Conservation (phyloP, 1,140 invertebrate species). For the Drosophila melanogaster region DNA sequence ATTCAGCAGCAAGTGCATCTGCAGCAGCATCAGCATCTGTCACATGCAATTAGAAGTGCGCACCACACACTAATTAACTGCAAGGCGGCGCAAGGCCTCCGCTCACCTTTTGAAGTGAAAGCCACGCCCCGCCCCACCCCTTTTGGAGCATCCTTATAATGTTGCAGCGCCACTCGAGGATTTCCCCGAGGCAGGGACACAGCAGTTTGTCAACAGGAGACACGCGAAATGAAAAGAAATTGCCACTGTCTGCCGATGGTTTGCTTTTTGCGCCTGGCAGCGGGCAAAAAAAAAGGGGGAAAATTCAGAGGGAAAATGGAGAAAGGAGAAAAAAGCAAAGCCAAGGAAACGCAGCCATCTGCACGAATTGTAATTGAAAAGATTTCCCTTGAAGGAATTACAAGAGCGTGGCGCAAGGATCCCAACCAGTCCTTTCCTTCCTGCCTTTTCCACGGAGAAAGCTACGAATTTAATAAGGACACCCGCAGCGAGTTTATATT, state of each 20-base stretch:
- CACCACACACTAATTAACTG: constrained; percentile 77
- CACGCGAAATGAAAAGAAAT: constrained; percentile 78
- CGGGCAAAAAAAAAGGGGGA: constrained; percentile 23
- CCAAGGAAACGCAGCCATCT: constrained; percentile 78
- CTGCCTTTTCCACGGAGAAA: neutral
- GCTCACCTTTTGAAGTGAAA: constrained; percentile 53
- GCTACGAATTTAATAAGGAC: constrained; percentile 75
- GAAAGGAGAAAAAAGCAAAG: constrained; percentile 16
- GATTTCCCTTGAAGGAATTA: constrained; percentile 82
- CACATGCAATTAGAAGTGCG: constrained; percentile 72
- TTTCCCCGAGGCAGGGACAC: constrained; percentile 39
- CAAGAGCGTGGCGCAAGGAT: constrained; percentile 54
- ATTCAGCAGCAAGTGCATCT: constrained; percentile 10
- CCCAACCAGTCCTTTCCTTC: constrained; percentile 28
- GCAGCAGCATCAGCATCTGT: constrained; percentile 53
- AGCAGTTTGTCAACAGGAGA: constrained; percentile 76
- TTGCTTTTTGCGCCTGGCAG: constrained; percentile 43
- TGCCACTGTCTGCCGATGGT: constrained; percentile 65
- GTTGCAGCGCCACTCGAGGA: constrained; percentile 74
- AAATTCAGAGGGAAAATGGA: constrained; percentile 24
- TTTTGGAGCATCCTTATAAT: constrained; percentile 65
- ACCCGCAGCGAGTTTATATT: constrained; percentile 78
- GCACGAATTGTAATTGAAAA: constrained; percentile 83
- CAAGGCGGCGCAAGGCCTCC: constrained; percentile 42
- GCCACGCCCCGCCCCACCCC: neutral